Conservation (phyloP, 2,797 vertebrate genomes). For the Tauraco hartlaubi region DNA sequence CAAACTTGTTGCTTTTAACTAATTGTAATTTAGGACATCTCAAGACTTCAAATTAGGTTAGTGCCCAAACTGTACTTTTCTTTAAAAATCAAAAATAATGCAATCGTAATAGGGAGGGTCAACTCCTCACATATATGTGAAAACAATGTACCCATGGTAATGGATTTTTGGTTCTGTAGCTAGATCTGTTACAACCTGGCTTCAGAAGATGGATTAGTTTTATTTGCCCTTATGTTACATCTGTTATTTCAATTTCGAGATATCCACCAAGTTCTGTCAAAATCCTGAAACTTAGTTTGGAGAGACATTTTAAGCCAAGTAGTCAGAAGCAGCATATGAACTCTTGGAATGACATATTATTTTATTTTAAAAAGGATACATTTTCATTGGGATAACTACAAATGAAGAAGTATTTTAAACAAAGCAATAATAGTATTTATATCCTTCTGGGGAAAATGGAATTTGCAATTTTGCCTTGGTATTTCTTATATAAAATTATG, state of each 20-base stretch:
- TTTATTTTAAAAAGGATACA: neutral
- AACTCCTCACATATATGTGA: neutral
- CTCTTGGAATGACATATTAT: fast-evolving
- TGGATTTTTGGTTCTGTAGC: neutral
- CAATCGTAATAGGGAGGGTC: neutral
- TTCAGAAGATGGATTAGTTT: neutral
- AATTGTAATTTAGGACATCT: neutral
- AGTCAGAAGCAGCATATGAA: neutral
- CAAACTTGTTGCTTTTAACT: neutral
- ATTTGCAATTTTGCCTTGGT: neutral
- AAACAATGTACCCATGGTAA: neutral
- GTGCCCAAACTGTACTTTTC: neutral
- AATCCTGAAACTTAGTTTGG: neutral
- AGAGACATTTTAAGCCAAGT: neutral
- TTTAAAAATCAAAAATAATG: neutral
- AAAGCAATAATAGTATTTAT: neutral
- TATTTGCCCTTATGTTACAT: neutral
- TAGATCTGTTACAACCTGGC: neutral
- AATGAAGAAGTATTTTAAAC: neutral
- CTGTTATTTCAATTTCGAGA: neutral
- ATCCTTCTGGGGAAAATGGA: neutral
- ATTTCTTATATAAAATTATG: neutral
- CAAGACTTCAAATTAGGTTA: neutral
- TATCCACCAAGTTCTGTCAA: neutral
- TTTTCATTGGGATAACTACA: neutral